Evolutionary conservation across 2,797 vertebrate genomes (phyloP), one percentile per base, ranked within the genome.

Genomic region (Setipinna tenuifilis): DNA sequence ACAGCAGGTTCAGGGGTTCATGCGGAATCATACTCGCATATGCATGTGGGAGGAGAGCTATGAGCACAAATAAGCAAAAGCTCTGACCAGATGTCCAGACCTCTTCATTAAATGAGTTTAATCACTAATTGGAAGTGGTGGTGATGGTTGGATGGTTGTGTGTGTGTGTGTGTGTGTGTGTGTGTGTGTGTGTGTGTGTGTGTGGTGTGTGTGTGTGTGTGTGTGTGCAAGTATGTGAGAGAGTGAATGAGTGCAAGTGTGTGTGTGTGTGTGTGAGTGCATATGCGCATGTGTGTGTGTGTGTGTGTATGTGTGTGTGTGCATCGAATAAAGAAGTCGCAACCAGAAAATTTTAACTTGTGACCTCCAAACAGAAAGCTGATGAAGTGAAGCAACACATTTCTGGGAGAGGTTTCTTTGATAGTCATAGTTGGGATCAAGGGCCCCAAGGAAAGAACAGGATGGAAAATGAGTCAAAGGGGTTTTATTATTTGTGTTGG

Each of bases 401-500:
- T 78, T 78, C 31, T 78, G 31, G 71, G 19, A 44, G 71, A 41
- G 35, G 31, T 78, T 6, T 31, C 28, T 75, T 78, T 44, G 71
- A 83, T 90, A 91, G 90, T 91, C 81, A 80, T 85, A 83, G 82
- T 48, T 84, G 57, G 84, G 83, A 88, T 83, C 28, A 75, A 17
- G 68, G 68, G 68, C 68, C 31, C 85, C 35, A 85, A 84, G 89
- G 87, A 90, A 88, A 87, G 89, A 82, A 89, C 48, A 85, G 89
- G 83, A 92, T 92, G 86, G 88, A 92, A 93, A 93, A 92, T 88
- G 90, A 91, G 87, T 89, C 88, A 89, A 91, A 91, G 87, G 87
- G 86, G 85, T 86, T 86, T 86, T 86, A 88, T 91, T 95, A 92
- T 94, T 94, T 89, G 93, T 88, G 92, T 93, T 93, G 90, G 91